phyloP scores from a whole-genome alignment of 2,797 vertebrate genomes.

The Cichlasoma orientale region DNA sequence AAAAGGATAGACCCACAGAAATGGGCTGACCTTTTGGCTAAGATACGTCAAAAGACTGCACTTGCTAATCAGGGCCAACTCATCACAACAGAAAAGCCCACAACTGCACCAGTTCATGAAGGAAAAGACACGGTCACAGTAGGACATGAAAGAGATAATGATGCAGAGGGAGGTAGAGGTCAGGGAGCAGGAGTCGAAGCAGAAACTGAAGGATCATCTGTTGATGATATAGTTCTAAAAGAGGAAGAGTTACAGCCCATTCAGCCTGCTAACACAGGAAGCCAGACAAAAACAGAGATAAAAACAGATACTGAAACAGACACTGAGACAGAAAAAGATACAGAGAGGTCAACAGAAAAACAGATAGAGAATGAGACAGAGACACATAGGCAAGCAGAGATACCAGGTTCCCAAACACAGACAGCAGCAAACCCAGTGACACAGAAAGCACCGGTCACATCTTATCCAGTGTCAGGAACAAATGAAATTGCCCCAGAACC shows the following conservation, averaged over 20 bases:
- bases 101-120: slow-evolving; percentile 15
- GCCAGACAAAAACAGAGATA: slow-evolving; percentile 36
- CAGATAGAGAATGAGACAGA: slow-evolving; percentile 22
- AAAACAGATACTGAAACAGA: slow-evolving; percentile 32
- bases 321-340: slow-evolving; percentile 18
- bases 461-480: slow-evolving; percentile 21
- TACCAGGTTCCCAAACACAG: slow-evolving; percentile 15
- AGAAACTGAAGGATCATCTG: slow-evolving; percentile 82
- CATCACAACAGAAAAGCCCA: slow-evolving; percentile 20
- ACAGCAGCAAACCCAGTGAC: slow-evolving; percentile 21
- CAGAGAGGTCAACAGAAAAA: slow-evolving; percentile 28
- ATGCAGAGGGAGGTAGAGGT: slow-evolving; percentile 4
- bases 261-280: slow-evolving; percentile 39
- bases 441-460: slow-evolving; percentile 30
- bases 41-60: slow-evolving; percentile 87
- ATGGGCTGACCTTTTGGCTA: slow-evolving; percentile 92
- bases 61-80: slow-evolving; percentile 55
- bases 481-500: slow-evolving; percentile 55
- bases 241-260: slow-evolving; percentile 71
- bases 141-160: slow-evolving; percentile 2
- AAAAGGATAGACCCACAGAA: slow-evolving; percentile 90
- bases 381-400: slow-evolving; percentile 25
- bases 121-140: slow-evolving; percentile 8
- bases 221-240: slow-evolving; percentile 63
- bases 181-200: slow-evolving; percentile 11